Evolutionary conservation across 2,113 vertebrate genomes (phyloP), one percentile per base, ranked within the genome.

Genomic region (Numida meleagris): DNA sequence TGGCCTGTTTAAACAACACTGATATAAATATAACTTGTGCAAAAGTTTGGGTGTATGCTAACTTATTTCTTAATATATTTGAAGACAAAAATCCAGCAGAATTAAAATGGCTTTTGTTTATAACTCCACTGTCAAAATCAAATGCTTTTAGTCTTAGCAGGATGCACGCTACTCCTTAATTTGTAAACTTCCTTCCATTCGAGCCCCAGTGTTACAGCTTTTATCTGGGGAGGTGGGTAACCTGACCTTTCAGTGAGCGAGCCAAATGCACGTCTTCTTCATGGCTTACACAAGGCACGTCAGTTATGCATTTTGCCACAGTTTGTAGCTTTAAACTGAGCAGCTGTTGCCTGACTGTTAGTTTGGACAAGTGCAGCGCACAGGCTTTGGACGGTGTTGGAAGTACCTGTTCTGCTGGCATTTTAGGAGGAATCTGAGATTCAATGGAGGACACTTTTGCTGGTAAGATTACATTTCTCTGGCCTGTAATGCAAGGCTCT

Each of bases 271-370:
- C 91, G 96, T 97, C 94, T 89, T 96, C 95, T 94, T 96, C 95
- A 78, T 93, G 95, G 96, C 96, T 98, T 95, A 95, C 88, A 91
- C 93, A 83, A 96, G 96, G 96, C 96, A 96, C 71, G 96, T 94
- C 94, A 97, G 96, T 96, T 96, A 97, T 98, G 97, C 95, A 82
- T 96, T 94, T 97, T 97, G 96, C 97, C 95, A 97, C 95, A 95
- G 96, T 95, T 97, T 82, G 92, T 91, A 96, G 96, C 96, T 96
- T 96, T 97, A 97, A 96, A 94, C 96, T 92, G 95, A 96, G 97
- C 97, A 98, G 97, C 96, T 98, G 97, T 95, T 94, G 87, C 95
- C 96, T 96, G 93, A 93, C 97, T 96, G 92, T 97, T 97, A 97
- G 97, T 97, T 98, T 96, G 94, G 97, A 98, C 97, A 96, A 98